phyloP scores from a whole-genome alignment of 2,113 vertebrate species.

The Zosterops hypoxanthus region DNA sequence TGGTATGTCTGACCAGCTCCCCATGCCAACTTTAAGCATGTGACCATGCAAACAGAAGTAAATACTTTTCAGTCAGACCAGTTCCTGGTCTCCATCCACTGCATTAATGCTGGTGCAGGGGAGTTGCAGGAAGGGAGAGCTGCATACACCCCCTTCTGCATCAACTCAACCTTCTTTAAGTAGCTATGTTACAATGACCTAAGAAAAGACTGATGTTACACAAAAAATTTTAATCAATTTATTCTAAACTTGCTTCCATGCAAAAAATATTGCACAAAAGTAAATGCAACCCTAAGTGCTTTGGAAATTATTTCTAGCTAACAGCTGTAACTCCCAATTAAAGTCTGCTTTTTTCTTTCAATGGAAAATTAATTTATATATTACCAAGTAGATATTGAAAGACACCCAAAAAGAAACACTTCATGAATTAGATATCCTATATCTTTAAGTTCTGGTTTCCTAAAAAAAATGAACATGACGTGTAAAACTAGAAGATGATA shows the following conservation, averaged over 20 bases:
- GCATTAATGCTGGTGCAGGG: neutral
- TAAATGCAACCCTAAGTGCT: neutral
- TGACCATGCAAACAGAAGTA: neutral
- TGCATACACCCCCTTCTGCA: rapidly evolving
- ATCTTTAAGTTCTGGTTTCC: neutral
- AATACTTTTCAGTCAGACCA: neutral
- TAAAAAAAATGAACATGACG: neutral
- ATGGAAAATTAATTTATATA: neutral
- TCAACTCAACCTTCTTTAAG: neutral
- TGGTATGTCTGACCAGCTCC: neutral
- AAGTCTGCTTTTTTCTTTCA: neutral
- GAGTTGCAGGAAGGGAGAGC: neutral
- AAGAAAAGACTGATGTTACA: neutral
- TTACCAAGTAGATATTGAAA: neutral
- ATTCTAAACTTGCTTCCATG: neutral
- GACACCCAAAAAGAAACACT: neutral
- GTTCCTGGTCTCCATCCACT: neutral
- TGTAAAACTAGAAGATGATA: neutral
- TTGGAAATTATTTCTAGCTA: neutral
- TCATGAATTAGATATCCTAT: rapidly evolving
- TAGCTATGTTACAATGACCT: neutral
- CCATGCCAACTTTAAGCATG: neutral
- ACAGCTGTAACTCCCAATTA: neutral
- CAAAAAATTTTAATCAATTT: neutral
- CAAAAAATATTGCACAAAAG: neutral